Evolutionary conservation across 2,888 invertebrate genomes (phyloP).

Genomic region (Oxystoma pomonae): DNA sequence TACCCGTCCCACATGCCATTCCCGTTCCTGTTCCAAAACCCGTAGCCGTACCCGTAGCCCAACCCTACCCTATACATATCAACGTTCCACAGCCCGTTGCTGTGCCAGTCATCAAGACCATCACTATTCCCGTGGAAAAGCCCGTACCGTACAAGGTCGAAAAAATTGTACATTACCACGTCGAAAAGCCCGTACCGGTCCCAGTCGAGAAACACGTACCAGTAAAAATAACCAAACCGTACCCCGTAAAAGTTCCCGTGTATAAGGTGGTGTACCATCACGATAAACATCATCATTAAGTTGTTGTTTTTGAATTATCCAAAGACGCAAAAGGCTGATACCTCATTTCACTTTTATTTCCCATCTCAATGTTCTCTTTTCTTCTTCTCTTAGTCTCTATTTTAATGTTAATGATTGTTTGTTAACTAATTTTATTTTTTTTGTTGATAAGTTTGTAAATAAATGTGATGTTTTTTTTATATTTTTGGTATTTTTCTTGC

Average conservation of each 20-base stretch:
- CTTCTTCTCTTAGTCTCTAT: constrained; percentile 13
- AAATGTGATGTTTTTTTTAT: constrained; percentile 3
- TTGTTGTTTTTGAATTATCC: constrained; percentile 5
- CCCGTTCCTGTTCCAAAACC: constrained; percentile 66
- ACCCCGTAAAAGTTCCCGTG: constrained; percentile 67
- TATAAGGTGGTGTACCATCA: constrained; percentile 70
- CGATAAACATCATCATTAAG: constrained; percentile 50
- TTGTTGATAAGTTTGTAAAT: background rate
- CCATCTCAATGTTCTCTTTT: constrained; percentile 9
- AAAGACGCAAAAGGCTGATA: constrained; percentile 38
- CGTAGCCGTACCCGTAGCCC: constrained; percentile 62
- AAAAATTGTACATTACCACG: constrained; percentile 60
- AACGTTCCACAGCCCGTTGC: constrained; percentile 66
- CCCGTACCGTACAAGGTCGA: constrained; percentile 69
- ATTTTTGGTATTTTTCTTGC: no score
- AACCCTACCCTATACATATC: constrained; percentile 65
- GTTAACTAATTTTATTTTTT: background rate
- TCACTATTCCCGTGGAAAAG: constrained; percentile 66
- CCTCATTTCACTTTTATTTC: constrained; percentile 15
- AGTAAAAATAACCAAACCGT: constrained; percentile 64
- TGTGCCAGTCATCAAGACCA: constrained; percentile 64
- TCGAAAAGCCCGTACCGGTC: constrained; percentile 65
- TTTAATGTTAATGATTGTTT: constrained; percentile 7
- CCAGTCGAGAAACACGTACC: constrained; percentile 65
- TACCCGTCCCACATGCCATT: constrained; percentile 47